Percentiles rank a stretch among this genome's conserved stretches.
Evolutionary conservation across 2,113 vertebrate genomes (phyloP).

Genomic region (Equus quagga): DNA sequence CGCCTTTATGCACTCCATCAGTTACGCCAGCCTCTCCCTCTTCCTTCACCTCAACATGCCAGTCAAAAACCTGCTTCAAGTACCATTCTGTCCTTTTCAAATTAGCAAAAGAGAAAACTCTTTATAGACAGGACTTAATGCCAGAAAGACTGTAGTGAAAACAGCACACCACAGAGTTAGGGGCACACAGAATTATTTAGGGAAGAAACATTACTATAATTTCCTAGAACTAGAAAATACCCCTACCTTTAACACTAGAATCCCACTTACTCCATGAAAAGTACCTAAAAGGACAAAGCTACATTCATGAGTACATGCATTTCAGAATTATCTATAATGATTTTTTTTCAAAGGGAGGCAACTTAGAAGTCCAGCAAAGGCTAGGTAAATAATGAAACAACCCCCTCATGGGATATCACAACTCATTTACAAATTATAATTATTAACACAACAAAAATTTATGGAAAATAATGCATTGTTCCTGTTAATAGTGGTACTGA

Average conservation of each 20-base stretch:
- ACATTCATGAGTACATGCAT: background rate
- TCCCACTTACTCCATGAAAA: conserved; percentile 8
- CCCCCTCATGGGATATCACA: background rate
- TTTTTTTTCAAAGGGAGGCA: background rate
- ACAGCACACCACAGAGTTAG: background rate
- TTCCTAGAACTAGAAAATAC: background rate
- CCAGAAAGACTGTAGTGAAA: background rate
- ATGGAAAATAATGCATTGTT: background rate
- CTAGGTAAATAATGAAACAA: background rate
- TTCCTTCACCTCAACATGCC: background rate
- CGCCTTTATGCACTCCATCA: background rate
- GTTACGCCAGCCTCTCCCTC: background rate
- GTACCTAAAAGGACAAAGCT: conserved; percentile 10
- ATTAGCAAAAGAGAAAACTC: background rate
- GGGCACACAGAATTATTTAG: background rate
- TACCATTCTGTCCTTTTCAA: background rate
- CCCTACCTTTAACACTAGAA: background rate
- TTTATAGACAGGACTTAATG: background rate
- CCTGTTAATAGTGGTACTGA: background rate
- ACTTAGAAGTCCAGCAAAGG: background rate
- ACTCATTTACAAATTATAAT: conserved; percentile 40
- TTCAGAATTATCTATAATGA: background rate
- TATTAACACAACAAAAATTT: conserved; percentile 4
- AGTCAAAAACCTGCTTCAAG: background rate
- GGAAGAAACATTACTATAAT: background rate